These are phyloP conservation scores for Phlogophora meticulosa DNA, from an alignment of 2,888 invertebrate genomes.

Conservation along the genomic window DNA sequence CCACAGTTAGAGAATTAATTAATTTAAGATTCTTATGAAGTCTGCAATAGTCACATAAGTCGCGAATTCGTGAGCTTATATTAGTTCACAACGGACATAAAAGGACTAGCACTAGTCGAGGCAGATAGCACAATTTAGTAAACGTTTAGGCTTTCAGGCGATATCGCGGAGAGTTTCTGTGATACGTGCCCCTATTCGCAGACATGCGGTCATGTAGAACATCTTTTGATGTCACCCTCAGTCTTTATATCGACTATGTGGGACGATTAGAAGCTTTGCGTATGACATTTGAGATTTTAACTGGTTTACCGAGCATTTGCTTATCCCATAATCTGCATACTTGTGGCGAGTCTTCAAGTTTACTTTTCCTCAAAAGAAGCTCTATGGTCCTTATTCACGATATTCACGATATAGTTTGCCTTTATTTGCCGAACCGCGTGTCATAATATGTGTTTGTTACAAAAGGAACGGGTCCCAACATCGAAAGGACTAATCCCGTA, in stretches of 20 bases:
- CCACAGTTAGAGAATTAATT: no score
- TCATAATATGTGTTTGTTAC: constrained; percentile 88
- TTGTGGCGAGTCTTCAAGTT: neutral
- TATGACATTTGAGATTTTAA: constrained; percentile 36
- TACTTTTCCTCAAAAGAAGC: constrained; percentile 14
- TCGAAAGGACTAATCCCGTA: constrained; percentile 85
- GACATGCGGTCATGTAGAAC: constrained; percentile 59
- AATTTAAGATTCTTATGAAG: no score
- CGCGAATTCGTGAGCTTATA: no score
- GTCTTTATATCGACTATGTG: constrained; percentile 60
- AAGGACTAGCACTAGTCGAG: no score
- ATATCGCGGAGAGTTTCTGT: constrained; percentile 48
- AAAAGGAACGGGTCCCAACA: constrained; percentile 80
- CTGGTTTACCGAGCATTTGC: constrained; percentile 5
- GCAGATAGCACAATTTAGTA: neutral
- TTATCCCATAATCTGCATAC: neutral
- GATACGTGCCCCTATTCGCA: constrained; percentile 47
- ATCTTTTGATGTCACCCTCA: constrained; percentile 69
- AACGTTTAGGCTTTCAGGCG: constrained; percentile 17
- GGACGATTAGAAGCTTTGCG: constrained; percentile 50
- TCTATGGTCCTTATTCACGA: constrained; percentile 10
- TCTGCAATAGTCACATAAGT: no score
- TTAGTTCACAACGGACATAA: no score
- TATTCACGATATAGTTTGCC: constrained; percentile 34
- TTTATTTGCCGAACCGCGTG: constrained; percentile 83